Conservation (phyloP, 2,797 vertebrate species). For the Thaleichthys pacificus region DNA sequence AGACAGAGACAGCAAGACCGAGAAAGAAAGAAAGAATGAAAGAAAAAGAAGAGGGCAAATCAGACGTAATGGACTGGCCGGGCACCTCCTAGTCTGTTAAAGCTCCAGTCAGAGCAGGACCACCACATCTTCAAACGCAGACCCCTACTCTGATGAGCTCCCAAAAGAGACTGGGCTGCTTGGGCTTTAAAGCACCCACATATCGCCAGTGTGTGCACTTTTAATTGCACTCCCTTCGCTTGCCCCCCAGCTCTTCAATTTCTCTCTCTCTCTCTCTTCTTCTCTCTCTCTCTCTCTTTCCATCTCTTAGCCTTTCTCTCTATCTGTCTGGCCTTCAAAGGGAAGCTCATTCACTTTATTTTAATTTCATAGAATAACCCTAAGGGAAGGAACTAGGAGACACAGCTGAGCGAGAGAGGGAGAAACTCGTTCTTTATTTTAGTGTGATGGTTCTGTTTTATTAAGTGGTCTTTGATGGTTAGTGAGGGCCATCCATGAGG, state of each 20-base stretch:
- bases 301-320: constrained; percentile 33
- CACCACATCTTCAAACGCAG: constrained; percentile 73
- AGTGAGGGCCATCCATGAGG: constrained; percentile 53
- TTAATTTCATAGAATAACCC: constrained; percentile 79
- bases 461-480: constrained; percentile 64
- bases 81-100: constrained; percentile 63
- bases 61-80: constrained; percentile 50
- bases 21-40: constrained; percentile 11
- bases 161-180: constrained; percentile 72
- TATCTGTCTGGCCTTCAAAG: constrained; percentile 75
- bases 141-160: constrained; percentile 71
- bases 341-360: constrained; percentile 78
- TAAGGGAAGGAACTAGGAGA: constrained; percentile 54
- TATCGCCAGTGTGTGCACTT: constrained; percentile 80
- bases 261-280: constrained; percentile 18
- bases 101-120: constrained; percentile 61
- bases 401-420: constrained; percentile 48
- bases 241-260: constrained; percentile 53
- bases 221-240: constrained; percentile 80
- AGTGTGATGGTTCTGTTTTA: constrained; percentile 57
- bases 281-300: constrained; percentile 54
- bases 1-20: background rate
- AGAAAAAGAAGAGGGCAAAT: constrained; percentile 35
- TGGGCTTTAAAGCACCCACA: constrained; percentile 73
- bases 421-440: constrained; percentile 60